Evolutionary conservation across 2,888 invertebrate genomes (phyloP).

Genomic region (Dryocosmus kuriphilus): DNA sequence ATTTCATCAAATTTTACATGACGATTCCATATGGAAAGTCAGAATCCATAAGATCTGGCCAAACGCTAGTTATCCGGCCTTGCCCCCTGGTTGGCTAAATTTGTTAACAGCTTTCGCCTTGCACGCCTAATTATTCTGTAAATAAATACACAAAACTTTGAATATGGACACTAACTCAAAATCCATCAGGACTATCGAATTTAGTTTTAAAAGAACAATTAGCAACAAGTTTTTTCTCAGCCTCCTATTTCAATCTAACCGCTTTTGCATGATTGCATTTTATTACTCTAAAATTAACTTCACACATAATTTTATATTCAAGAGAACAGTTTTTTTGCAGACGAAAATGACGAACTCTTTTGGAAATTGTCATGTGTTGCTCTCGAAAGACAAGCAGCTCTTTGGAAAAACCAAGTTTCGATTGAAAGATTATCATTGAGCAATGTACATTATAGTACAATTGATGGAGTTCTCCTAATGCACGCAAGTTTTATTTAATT

Average conservation of each 20-base stretch:
- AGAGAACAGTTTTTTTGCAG: conserved; percentile 58
- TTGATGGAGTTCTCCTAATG: conserved; percentile 80
- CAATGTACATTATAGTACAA: conserved; percentile 81
- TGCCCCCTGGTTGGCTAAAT: conserved; percentile 70
- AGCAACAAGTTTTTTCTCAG: not conserved
- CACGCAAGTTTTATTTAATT: conserved; percentile 76
- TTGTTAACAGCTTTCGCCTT: conserved; percentile 52
- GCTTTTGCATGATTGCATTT: too few species aligned
- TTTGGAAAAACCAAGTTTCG: conserved; percentile 79
- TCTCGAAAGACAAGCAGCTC: conserved; percentile 80
- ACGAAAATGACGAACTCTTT: conserved; percentile 77
- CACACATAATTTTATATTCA: not conserved
- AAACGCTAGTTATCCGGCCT: conserved; percentile 67
- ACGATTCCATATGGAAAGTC: conserved; percentile 80
- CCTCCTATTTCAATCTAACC: too few species aligned
- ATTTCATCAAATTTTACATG: conserved; percentile 80
- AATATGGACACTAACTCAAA: conserved; percentile 1
- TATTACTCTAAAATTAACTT: not conserved
- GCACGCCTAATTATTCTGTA: conserved; percentile 63
- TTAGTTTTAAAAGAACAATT: not conserved
- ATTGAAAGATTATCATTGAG: conserved; percentile 79
- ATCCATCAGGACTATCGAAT: not conserved
- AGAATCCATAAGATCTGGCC: conserved; percentile 70
- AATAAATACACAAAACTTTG: conserved; percentile 58
- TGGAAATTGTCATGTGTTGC: conserved; percentile 82